Evolutionary conservation across 2,797 vertebrate genomes (phyloP).

Genomic region (Phyllotis vaccarum): DNA sequence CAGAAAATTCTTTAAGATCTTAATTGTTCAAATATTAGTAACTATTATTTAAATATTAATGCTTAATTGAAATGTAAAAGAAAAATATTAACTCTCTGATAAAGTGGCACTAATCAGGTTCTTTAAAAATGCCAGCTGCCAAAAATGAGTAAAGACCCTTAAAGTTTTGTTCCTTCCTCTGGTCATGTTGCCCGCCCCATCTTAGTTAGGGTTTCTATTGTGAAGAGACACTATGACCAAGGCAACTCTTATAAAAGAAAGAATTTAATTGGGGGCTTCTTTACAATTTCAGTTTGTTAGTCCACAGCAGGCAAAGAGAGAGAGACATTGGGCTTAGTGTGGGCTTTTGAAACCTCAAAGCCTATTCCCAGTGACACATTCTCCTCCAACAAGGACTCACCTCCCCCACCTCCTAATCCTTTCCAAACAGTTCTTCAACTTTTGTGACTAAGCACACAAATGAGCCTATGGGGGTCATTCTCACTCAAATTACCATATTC

Average conservation of each 20-base stretch:
- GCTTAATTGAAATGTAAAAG: neutral
- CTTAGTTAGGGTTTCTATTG: neutral
- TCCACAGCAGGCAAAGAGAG: neutral
- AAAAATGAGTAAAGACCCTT: neutral
- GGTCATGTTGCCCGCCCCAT: neutral
- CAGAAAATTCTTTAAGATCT: neutral
- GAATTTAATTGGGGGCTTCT: neutral
- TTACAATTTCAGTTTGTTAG: neutral
- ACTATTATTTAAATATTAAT: conserved; percentile 31
- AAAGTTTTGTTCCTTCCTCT: neutral
- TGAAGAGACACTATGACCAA: neutral
- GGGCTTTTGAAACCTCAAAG: neutral
- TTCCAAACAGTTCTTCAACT: neutral
- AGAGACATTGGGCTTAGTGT: neutral
- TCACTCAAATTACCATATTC: neutral
- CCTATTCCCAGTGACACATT: neutral
- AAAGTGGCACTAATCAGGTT: neutral
- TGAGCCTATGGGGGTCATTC: neutral
- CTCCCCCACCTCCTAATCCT: neutral
- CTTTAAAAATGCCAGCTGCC: neutral
- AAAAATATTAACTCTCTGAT: conserved; percentile 7
- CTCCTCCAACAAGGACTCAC: neutral
- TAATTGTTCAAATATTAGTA: conserved; percentile 11
- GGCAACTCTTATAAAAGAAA: neutral
- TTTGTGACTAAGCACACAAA: neutral